Percentiles rank a stretch among this genome's conserved stretches.
phyloP scores from a whole-genome alignment of 2,888 invertebrate species.

The Pemphredon lugubris region DNA sequence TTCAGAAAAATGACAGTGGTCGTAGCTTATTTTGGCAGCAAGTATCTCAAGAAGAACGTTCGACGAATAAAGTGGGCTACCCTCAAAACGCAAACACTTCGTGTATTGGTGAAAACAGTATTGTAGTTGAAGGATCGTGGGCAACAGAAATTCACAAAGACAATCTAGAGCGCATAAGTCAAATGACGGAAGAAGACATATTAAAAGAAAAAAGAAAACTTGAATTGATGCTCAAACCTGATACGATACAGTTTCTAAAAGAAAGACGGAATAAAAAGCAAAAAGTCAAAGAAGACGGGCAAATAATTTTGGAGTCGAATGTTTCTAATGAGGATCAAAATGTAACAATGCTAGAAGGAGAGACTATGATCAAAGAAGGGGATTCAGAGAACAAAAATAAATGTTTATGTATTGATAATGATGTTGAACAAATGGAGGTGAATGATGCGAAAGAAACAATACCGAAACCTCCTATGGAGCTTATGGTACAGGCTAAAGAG shows the following conservation, averaged over 20 bases:
- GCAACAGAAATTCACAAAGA: slow-evolving; percentile 86
- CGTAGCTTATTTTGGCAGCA: slow-evolving; percentile 73
- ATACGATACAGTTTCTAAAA: slow-evolving; percentile 86
- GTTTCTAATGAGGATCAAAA: background rate
- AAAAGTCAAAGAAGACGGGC: too few species aligned
- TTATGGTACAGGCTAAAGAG: slow-evolving; percentile 81
- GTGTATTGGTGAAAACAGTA: slow-evolving; percentile 30
- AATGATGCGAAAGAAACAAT: slow-evolving; percentile 27
- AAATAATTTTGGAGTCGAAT: background rate
- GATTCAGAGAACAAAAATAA: background rate
- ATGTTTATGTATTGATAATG: slow-evolving; percentile 3
- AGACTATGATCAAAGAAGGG: background rate
- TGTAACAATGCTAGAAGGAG: background rate
- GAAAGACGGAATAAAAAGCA: slow-evolving; percentile 77
- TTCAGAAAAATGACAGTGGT: slow-evolving; percentile 48
- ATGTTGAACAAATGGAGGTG: slow-evolving; percentile 54
- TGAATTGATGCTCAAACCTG: slow-evolving; percentile 85
- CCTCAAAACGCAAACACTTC: background rate
- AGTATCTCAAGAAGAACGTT: slow-evolving; percentile 26
- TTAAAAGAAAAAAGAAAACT: slow-evolving; percentile 88
- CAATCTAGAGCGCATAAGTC: slow-evolving; percentile 86
- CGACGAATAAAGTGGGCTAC: background rate
- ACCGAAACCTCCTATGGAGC: slow-evolving; percentile 69
- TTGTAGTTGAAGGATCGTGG: slow-evolving; percentile 74
- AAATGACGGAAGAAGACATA: slow-evolving; percentile 90